phyloP scores from a whole-genome alignment of 2,113 vertebrate species.

The Columbina picui region DNA sequence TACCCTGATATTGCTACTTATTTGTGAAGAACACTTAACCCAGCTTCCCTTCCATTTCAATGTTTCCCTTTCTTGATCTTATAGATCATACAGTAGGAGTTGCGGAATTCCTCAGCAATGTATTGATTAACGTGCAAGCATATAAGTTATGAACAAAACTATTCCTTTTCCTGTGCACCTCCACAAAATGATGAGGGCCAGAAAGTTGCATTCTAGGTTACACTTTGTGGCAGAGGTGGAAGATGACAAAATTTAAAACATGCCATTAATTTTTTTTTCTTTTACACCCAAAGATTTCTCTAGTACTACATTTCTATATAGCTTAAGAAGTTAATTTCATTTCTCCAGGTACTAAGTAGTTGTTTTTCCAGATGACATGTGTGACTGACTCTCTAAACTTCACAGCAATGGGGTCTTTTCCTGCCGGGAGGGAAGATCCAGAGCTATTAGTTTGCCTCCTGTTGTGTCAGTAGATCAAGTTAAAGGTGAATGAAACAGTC shows the following conservation, averaged over 20 bases:
- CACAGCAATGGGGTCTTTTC: background rate
- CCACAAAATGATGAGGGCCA: background rate
- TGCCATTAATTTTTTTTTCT: background rate
- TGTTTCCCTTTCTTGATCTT: background rate
- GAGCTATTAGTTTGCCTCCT: background rate
- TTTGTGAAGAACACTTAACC: background rate
- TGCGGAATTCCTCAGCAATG: background rate
- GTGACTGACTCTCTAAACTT: background rate
- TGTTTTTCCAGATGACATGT: background rate
- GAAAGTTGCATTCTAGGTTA: background rate
- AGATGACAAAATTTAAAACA: background rate
- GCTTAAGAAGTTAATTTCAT: background rate
- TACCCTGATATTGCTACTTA: background rate
- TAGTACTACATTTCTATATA: background rate
- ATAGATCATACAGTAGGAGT: background rate
- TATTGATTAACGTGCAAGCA: background rate
- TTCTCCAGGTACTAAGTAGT: background rate
- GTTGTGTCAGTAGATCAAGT: background rate
- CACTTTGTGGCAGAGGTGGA: background rate
- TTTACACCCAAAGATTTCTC: background rate
- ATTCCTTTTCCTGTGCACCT: background rate
- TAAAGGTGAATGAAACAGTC: background rate
- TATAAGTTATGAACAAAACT: background rate
- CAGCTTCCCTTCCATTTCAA: background rate
- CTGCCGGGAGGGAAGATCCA: background rate